These are phyloP conservation scores for Cosmorhoe ocellata DNA, from an alignment of 2,888 invertebrate species.

Conservation along the genomic window DNA sequence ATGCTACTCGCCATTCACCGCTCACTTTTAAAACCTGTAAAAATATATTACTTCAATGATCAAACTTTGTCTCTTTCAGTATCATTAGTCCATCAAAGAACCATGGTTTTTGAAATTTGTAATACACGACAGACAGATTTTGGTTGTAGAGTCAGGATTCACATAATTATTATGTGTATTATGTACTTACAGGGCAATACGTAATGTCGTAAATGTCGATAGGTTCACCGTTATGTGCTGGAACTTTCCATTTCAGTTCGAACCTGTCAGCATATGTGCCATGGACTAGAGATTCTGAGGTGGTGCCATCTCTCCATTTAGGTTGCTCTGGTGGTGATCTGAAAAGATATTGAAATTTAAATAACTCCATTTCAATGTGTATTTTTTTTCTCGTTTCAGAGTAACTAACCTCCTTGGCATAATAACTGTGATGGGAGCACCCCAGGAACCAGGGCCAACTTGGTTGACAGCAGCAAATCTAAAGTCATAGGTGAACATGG, in stretches of 20 bases:
- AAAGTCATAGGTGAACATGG: conserved; percentile 90
- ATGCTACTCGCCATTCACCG: conserved; percentile 84
- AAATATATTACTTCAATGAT: neutral
- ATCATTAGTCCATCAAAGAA: too few species aligned
- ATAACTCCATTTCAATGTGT: neutral
- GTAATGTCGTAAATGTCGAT: conserved; percentile 91
- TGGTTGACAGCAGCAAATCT: conserved; percentile 93
- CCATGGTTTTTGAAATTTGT: too few species aligned
- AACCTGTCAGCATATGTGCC: conserved; percentile 88
- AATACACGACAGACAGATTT: too few species aligned
- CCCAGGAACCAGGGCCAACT: conserved; percentile 91
- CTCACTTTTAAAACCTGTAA: conserved; percentile 85
- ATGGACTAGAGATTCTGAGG: conserved; percentile 70
- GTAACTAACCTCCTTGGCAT: conserved; percentile 85
- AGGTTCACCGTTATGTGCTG: conserved; percentile 94
- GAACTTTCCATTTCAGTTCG: conserved; percentile 92
- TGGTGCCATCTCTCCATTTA: conserved; percentile 73
- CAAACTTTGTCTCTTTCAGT: too few species aligned
- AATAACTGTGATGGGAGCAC: conserved; percentile 83
- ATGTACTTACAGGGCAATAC: conserved; percentile 87
- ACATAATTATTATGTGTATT: neutral
- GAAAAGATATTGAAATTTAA: conserved; percentile 2
- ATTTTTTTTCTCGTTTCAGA: neutral
- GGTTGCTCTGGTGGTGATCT: conserved; percentile 88
- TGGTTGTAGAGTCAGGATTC: neutral